Percentiles rank a stretch among this genome's conserved stretches.
Evolutionary conservation across 1,140 invertebrate species (phyloP).

Genomic region (Macrostomum lignano): DNA sequence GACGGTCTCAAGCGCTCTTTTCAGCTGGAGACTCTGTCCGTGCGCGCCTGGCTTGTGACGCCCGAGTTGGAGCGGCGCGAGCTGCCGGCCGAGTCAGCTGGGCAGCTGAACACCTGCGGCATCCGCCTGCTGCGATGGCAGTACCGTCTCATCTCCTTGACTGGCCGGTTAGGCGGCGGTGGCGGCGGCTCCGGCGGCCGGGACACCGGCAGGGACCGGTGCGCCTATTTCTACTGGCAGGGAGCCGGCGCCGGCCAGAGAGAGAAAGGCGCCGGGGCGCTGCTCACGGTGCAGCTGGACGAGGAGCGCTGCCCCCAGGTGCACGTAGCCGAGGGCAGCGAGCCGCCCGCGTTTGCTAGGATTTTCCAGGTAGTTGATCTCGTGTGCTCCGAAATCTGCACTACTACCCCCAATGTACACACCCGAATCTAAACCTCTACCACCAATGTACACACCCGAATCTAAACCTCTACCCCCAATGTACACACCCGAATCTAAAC

Average conservation of each 20-base stretch:
- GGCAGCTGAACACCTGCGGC: too few relatives aligned
- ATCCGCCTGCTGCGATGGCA: too few relatives aligned
- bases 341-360: slow-evolving; percentile 37
- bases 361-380: too few relatives aligned
- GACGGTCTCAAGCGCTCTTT: neutral
- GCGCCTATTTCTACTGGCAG: slow-evolving; percentile 76
- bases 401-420: too few relatives aligned
- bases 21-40: neutral
- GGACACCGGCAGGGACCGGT: slow-evolving; percentile 42
- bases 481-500: too few relatives aligned
- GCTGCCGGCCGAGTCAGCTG: neutral
- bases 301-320: slow-evolving; percentile 57
- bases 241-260: slow-evolving; percentile 51
- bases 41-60: neutral
- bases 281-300: slow-evolving; percentile 60
- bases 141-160: neutral
- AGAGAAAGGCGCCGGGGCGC: slow-evolving; percentile 60
- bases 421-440: too few relatives aligned
- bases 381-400: too few relatives aligned
- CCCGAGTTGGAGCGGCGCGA: neutral
- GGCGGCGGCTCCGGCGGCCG: slow-evolving; percentile 6
- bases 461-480: too few relatives aligned
- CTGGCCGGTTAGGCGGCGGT: neutral
- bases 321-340: too few relatives aligned
- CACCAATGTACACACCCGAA: too few relatives aligned